Base-by-base conservation (phyloP, 2,888 invertebrate species). In the Muscina levida region DNA sequence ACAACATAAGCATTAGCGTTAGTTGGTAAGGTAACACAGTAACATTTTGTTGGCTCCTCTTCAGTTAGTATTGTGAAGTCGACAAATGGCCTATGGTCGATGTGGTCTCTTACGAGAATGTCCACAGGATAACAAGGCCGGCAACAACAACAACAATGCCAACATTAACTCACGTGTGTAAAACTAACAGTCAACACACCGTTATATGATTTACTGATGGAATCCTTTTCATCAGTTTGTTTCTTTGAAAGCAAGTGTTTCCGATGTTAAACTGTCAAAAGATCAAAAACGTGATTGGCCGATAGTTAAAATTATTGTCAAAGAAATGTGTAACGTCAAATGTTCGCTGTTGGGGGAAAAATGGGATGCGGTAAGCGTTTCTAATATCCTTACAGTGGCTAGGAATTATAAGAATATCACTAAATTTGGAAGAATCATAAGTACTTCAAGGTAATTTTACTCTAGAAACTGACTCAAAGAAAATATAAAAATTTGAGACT, bases 201-300 rank as follows among this genome's bases (percentile, higher is more conserved):
- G 62, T 42, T 19, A 62, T 39, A 39, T 22, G 31, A 5, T 31
- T 42, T 11, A 22, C 11, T 19, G 4, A 62, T 8, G 8, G 62
- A 19, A 62, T 42, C 26, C 57, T 31, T 62, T 62, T 42, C 42
- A 42, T 53, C 42, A 42, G 42, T 42, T 39, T 2, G 37, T 19
- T n/a, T 59, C 13, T 62, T 39, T n/a, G 15, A 15, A 42, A 42
- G 19, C 42, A 42, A 62, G 42, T 62, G 62, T 22, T 62, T 62
- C 13, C 42, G 22, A 1, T 19, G 31, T 31, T 31, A 31, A 31
- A 31, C 31, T 5, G 31, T 3, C 31, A 31, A 31, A 3, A 31
- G 31, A 3, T 8, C 3, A 31, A 31, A 31, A 31, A 31, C 3
- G 31, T n/a, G n/a, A n/a, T n/a, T n/a, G n/a, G n/a, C n/a, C n/a